Conservation (phyloP, 2,888 invertebrate species). For the Dysmachus trigonus region DNA sequence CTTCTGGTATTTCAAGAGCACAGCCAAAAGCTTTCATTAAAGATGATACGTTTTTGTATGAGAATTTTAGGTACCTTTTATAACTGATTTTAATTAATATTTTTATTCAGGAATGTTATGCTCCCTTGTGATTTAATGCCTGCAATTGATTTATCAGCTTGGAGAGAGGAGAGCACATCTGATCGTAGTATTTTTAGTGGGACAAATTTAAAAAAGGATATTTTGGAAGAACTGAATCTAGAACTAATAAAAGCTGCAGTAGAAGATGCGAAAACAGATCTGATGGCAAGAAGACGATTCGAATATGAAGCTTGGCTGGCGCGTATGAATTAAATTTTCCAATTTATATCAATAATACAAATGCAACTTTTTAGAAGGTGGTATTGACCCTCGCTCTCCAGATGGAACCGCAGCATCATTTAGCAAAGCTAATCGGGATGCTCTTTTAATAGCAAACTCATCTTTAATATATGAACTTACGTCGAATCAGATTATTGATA, state of each 20-base stretch:
- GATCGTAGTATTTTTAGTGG: conserved; percentile 66
- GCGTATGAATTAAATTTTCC: conserved; percentile 65
- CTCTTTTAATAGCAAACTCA: conserved; percentile 83
- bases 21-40: conserved; percentile 88
- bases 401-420: conserved; percentile 89
- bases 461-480: conserved; percentile 87
- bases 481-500: conserved; percentile 84
- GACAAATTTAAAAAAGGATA: conserved; percentile 59
- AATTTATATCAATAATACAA: not conserved
- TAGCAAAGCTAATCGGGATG: conserved; percentile 87
- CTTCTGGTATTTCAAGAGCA: conserved; percentile 74
- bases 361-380: conserved; percentile 69
- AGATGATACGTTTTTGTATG: conserved; percentile 85
- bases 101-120: conserved; percentile 70
- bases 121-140: conserved; percentile 79
- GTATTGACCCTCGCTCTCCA: conserved; percentile 86
- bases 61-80: conserved; percentile 51
- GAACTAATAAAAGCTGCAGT: conserved; percentile 79
- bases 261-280: conserved; percentile 80
- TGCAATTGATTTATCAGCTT: conserved; percentile 73
- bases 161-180: conserved; percentile 69
- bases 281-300: conserved; percentile 77
- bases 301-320: conserved; percentile 84
- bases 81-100: not conserved
- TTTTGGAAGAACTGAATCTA: conserved; percentile 74